Evolutionary conservation across 2,797 vertebrate species (phyloP), one percentile per base, ranked within the genome.

Genomic region (Megaceryle alcyon): DNA sequence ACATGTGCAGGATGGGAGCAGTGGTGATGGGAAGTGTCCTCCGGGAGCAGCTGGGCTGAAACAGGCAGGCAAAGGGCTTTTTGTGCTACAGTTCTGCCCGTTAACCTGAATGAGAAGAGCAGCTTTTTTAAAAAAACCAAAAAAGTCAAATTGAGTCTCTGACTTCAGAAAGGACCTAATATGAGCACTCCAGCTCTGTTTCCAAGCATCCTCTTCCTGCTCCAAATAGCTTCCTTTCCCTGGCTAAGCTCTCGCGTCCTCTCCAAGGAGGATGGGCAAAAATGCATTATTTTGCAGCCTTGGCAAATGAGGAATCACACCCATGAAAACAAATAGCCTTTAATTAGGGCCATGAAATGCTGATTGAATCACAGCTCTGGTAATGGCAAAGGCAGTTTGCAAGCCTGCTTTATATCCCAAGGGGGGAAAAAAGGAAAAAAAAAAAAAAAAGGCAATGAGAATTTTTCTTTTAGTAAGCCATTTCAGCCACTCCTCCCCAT

Each of bases 161-260:
- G 78, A 71, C 63, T 49, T 70, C 41, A 2, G 9, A 88, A 86
- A 86, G 8, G 35, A 18, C 35, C 79, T 28, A 84, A 66, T 64
- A 64, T 63, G 68, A 93, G 78, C 63, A 70, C 69, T 92, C 65
- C 39, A 56, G 41, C 68, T 95, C 89, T 48, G 31, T 61, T 91
- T 84, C 73, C 78, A 95, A 79, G 65, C 94, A 96, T 97, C 96
- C 97, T 96, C 28, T 98, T 97, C 97, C 87, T 61, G 95, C 94
- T 97, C 96, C 96, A 98, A 93, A 96, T 97, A 89, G 92, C 59
- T 97, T 97, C 92, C 95, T 77, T 48, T 94, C 68, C 16, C 82
- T 78, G 83, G 75, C 72, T 77, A 7, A 94, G 61, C n/a, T 88
- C 65, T 81, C 76, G 25, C 41, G 51, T 76, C 64, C 91, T 96